Conservation (phyloP, 2,888 invertebrate genomes). For the Epinotia brunnichana region DNA sequence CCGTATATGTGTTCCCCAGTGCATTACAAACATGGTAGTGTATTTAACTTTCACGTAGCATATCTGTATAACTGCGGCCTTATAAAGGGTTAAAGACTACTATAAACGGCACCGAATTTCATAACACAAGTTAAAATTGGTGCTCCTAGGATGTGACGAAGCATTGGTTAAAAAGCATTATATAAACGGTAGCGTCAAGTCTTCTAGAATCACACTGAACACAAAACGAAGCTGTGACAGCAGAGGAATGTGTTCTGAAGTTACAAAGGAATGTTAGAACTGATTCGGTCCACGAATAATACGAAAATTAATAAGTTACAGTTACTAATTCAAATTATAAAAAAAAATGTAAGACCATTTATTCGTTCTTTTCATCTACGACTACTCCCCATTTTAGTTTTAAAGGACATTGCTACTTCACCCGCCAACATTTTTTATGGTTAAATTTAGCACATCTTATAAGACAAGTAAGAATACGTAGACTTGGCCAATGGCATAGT, state of each 20-base stretch:
- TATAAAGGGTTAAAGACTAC: too few relatives aligned
- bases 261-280: constrained; percentile 44
- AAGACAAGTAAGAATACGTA: too few relatives aligned
- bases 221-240: constrained; percentile 57
- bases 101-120: background rate
- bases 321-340: background rate
- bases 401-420: too few relatives aligned
- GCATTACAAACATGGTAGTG: too few relatives aligned
- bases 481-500: too few relatives aligned
- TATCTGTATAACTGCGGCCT: too few relatives aligned
- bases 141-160: constrained; percentile 7
- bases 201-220: constrained; percentile 59
- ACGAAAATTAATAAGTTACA: background rate
- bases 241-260: constrained; percentile 59
- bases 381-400: background rate
- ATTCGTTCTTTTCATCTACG: background rate
- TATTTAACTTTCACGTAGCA: too few relatives aligned
- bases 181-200: constrained; percentile 51
- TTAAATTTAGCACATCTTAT: too few relatives aligned
- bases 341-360: background rate
- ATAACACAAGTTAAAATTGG: background rate
- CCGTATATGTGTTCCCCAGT: too few relatives aligned
- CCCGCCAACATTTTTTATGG: too few relatives aligned
- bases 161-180: constrained; percentile 51
- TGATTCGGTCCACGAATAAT: constrained; percentile 11